Evolutionary conservation across 2,888 invertebrate genomes (phyloP).

Genomic region (Buathra laborator): DNA sequence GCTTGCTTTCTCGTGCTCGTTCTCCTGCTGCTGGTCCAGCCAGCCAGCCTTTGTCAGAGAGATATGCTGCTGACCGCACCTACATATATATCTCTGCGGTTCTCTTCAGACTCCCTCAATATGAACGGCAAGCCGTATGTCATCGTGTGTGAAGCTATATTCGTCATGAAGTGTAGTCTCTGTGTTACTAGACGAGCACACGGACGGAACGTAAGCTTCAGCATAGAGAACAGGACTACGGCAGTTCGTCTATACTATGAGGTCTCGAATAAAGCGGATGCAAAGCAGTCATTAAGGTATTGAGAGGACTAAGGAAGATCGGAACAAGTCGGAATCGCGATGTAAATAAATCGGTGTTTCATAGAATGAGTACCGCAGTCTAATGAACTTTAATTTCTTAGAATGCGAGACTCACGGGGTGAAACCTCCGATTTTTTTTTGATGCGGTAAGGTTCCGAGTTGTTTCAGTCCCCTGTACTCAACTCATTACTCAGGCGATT

Average conservation of each 20-base stretch:
- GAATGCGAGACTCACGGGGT: too few relatives aligned
- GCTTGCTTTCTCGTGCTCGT: constrained; percentile 16
- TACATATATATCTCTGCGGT: constrained; percentile 62
- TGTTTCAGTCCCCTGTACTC: background rate
- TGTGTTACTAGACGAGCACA: background rate
- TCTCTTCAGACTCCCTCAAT: constrained; percentile 8
- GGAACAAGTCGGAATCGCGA: background rate
- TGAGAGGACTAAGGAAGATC: background rate
- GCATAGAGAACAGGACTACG: background rate
- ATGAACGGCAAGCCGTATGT: constrained; percentile 52
- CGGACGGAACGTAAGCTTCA: background rate
- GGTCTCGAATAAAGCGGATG: background rate
- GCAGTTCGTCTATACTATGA: background rate
- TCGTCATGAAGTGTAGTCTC: background rate
- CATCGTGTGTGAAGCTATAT: constrained; percentile 29
- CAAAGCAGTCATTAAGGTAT: background rate
- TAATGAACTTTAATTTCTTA: too few relatives aligned
- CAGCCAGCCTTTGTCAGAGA: constrained; percentile 80
- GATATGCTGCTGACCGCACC: constrained; percentile 77
- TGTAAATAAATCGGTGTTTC: background rate
- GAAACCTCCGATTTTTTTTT: too few relatives aligned
- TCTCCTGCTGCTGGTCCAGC: constrained; percentile 18
- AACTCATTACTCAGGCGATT: too few relatives aligned
- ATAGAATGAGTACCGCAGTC: too few relatives aligned
- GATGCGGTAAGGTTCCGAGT: background rate